Evolutionary conservation across 2,888 invertebrate species (phyloP).

Genomic region (Trissoscelio sp.): DNA sequence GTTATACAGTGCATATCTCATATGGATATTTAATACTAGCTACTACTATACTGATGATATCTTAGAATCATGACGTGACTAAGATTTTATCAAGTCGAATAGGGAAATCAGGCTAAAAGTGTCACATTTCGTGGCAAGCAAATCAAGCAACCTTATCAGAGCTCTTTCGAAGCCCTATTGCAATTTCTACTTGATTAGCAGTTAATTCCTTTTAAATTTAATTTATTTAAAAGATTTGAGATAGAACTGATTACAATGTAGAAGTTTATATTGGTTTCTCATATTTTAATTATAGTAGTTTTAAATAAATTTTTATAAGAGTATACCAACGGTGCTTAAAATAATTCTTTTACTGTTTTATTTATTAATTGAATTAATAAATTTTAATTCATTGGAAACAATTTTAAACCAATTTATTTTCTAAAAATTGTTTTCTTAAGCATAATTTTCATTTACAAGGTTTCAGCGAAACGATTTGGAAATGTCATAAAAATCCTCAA

Average conservation of each 20-base stretch:
- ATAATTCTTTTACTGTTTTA: too few relatives aligned
- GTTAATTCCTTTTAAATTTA: slow-evolving; percentile 43
- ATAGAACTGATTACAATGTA: background rate
- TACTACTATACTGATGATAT: slow-evolving; percentile 62
- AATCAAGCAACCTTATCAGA: slow-evolving; percentile 65
- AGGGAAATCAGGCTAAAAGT: slow-evolving; percentile 62
- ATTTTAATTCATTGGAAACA: too few relatives aligned
- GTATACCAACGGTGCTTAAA: too few relatives aligned
- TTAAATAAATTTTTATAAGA: too few relatives aligned
- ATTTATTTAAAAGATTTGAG: slow-evolving; percentile 34
- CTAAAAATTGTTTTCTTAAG: background rate
- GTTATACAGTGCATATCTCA: slow-evolving; percentile 13
- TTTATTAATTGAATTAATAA: too few relatives aligned
- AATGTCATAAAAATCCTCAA: background rate
- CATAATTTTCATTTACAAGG: background rate
- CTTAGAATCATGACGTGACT: slow-evolving; percentile 56
- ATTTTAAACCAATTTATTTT: too few relatives aligned
- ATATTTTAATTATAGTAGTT: too few relatives aligned
- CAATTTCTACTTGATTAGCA: slow-evolving; percentile 43
- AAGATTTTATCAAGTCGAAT: slow-evolving; percentile 58
- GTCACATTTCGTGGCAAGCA: slow-evolving; percentile 61
- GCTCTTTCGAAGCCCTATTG: slow-evolving; percentile 58
- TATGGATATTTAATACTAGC: slow-evolving; percentile 57
- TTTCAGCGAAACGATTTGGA: slow-evolving; percentile 8
- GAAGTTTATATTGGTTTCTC: slow-evolving; percentile 1